Percentiles rank a stretch among this genome's conserved stretches.
Evolutionary conservation across 1,140 invertebrate genomes (phyloP).

Genomic region (Bombyx mori): ASM3026992v2 NC_085110.1:18108501-18109000

Average conservation of each 20-base stretch:
- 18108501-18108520: constrained; percentile 94
- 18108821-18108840: constrained; percentile 97
- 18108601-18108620: constrained; percentile 99
- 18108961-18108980: constrained; percentile 85
- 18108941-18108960: constrained; percentile 83
- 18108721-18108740: constrained; percentile 99
- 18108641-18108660: constrained; percentile 92
- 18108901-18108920: constrained; percentile 82
- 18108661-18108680: constrained; percentile 96
- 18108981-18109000: constrained; percentile 96
- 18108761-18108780: constrained; percentile 88
- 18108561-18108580: constrained; percentile 90
- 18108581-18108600: constrained; percentile 96
- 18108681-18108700: constrained; percentile 94
- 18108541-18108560: constrained; percentile 94
- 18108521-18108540: constrained; percentile 89
- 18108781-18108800: constrained; percentile 95
- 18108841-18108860: constrained; percentile 93
- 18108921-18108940: constrained; percentile 77
- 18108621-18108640: constrained; percentile 94
- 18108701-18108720: constrained; percentile 99
- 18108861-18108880: constrained; percentile 84
- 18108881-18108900: constrained; percentile 77
- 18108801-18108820: constrained; percentile 96
- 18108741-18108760: constrained; percentile 93